Base-by-base conservation (phyloP, 1,140 invertebrate species). In the Battus philenor region DNA sequence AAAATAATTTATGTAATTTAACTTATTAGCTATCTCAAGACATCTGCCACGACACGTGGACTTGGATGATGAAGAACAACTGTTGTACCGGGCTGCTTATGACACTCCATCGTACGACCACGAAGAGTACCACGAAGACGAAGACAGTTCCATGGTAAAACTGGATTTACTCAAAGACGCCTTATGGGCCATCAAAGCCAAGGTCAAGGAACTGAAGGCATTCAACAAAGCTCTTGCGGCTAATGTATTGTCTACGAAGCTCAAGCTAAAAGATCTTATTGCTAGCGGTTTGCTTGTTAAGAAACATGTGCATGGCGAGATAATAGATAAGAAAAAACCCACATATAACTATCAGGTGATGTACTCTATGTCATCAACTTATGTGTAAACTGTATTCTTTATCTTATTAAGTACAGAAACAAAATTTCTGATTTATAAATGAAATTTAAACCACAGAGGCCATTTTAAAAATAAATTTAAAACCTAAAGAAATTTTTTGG, bases 201-300 rank as follows among this genome's bases (percentile, higher is more conserved):
- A 82, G 39, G 44, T 82, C 0, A 68, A 79, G 5, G 71, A 85
- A 41, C 41, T 82, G 6, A 79, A 74, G 22, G 73, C 69, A 1
- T 81, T 82, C 36, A 69, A 75, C 44, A 82, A 79, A 34, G 76
- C 78, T 2, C 47, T 85, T 9, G 67, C 61, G 2, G 77, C 78
- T 0, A 80, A 79, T 44, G 47, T 85, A 31, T 46, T 82, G 8
- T 45, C 59, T 2, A 79, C 78, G 0, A 82, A 79, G 43, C 31
- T 80, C 1, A 79, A 77, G 46, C 24, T 84, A 3, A 82, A 84
- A 36, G 76, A 84, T 24, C 34, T 84, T 3, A 2, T 80, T 7
- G 47, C 57, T 1, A 65, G 66, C 20, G 63, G 68, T 1, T 26
- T 55, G 3, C 26, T 44, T 0, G 8, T 64, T 4, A 69, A 71